Percentiles rank a stretch among this genome's conserved stretches.
phyloP scores from a whole-genome alignment of 2,888 invertebrate genomes.

The Monopis laevigella region DNA sequence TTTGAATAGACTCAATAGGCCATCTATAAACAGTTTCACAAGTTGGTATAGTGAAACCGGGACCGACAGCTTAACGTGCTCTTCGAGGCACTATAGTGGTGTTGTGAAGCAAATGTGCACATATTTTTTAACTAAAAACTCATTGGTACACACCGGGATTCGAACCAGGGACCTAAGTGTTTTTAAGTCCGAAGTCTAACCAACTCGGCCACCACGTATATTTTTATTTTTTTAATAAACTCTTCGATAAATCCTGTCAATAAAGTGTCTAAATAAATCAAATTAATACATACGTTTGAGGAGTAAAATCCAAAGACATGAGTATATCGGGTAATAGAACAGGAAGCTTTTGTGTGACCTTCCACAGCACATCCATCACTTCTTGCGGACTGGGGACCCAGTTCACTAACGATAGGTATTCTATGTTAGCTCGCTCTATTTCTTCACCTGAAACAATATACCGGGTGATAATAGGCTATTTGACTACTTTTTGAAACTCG shows the following conservation, averaged over 20 bases:
- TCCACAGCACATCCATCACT: constrained; percentile 29
- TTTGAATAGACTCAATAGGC: too few species aligned
- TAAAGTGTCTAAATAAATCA: not conserved
- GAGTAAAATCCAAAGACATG: constrained; percentile 38
- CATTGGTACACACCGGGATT: too few species aligned
- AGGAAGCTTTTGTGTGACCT: constrained; percentile 39
- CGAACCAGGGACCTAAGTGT: too few species aligned
- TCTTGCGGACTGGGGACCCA: constrained; percentile 43
- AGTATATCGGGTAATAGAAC: constrained; percentile 35
- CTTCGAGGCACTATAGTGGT: too few species aligned
- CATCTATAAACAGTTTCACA: too few species aligned
- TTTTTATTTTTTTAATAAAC: not conserved
- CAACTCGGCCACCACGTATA: too few species aligned
- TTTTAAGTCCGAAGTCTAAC: too few species aligned
- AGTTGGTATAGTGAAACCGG: too few species aligned
- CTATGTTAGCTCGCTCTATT: constrained; percentile 18
- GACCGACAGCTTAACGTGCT: too few species aligned
- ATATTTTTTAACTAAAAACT: too few species aligned
- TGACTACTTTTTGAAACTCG: too few species aligned
- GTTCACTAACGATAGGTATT: constrained; percentile 26
- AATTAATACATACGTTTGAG: constrained; percentile 34
- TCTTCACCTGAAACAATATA: constrained; percentile 5
- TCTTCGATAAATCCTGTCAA: not conserved
- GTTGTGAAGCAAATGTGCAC: too few species aligned
- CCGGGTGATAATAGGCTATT: not conserved